These are phyloP conservation scores for Orbicella faveolata DNA, from an alignment of 64 coral and sea anemone genomes.

Conservation along the genomic window DNA sequence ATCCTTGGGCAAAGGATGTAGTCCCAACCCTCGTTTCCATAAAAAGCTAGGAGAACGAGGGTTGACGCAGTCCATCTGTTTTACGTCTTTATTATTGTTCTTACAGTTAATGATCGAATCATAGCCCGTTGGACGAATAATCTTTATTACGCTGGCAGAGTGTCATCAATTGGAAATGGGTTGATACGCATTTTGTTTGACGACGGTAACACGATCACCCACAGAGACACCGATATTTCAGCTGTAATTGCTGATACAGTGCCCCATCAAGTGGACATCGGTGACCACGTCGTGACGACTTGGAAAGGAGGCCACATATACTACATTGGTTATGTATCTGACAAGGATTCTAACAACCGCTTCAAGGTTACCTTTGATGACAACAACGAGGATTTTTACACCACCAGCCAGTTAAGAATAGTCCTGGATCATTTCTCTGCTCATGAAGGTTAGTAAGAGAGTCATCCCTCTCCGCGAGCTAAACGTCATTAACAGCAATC, in stretches of 20 bases:
- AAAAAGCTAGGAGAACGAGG: too few species aligned
- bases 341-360: conserved; percentile 40
- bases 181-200: conserved; percentile 50
- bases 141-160: conserved; percentile 39
- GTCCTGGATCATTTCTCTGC: neutral
- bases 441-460: neutral
- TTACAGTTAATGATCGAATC: neutral
- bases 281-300: conserved; percentile 39
- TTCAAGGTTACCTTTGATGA: conserved; percentile 67
- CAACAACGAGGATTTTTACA: conserved; percentile 51
- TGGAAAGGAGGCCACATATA: conserved; percentile 40
- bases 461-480: neutral
- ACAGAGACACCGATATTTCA: conserved; percentile 9
- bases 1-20: too few species aligned
- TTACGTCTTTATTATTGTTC: too few species aligned
- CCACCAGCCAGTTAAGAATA: neutral
- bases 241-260: neutral
- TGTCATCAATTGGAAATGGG: neutral
- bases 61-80: too few species aligned
- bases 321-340: conserved; percentile 55
- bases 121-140: conserved; percentile 40
- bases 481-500: too few species aligned
- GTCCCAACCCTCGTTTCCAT: too few species aligned
- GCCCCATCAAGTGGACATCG: conserved; percentile 18
- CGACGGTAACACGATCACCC: conserved; percentile 17